Base-by-base conservation (phyloP, 2,113 vertebrate species). In the Leptodactylus fuscus region DNA sequence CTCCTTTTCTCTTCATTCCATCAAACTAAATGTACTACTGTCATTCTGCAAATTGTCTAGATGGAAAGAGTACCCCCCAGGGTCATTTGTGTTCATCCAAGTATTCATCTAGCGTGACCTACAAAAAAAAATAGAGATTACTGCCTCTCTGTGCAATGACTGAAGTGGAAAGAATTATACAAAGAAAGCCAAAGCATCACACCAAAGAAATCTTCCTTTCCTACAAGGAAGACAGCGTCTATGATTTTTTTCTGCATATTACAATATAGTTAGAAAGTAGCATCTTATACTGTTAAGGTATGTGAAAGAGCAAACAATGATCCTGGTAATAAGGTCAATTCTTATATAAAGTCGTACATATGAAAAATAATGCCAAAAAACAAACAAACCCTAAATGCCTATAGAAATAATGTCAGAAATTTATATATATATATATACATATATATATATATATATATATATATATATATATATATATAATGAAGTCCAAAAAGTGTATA, bases 41-140 rank as follows among this genome's bases (percentile, higher is more conserved):
- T 85, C 76, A 73, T 62, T 80, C 76, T 71, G 62, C n/a, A 85
- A 71, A 85, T 80, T 80, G 27, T 85, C 49, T 71, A 71, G 83
- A 85, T 85, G 83, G 75, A 71, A 71, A 85, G 15, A 85, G 76
- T 80, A 85, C 83, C 83, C 83, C 70, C 76, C 76, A 85, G 83
- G 83, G 75, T 85, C 49, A 58, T 85, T 71, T 85, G 83, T 85
- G 83, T 36, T 85, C 83, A 85, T 85, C 65, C 83, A 85, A 71
- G 83, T 85, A 85, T 85, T 85, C 83, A 79, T 85, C 65, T 85
- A 71, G 20, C 83, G 71, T 85, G 83, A 85, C 83, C 83, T 85
- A 85, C 65, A 85, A 85, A 84, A 12, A n/a, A n/a, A 69, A 80
- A 46, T 38, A 85, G 49, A 78, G 48, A 65, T 85, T 69, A 65